phyloP scores from a whole-genome alignment of 2,888 invertebrate species.

The Meta bourneti region DNA sequence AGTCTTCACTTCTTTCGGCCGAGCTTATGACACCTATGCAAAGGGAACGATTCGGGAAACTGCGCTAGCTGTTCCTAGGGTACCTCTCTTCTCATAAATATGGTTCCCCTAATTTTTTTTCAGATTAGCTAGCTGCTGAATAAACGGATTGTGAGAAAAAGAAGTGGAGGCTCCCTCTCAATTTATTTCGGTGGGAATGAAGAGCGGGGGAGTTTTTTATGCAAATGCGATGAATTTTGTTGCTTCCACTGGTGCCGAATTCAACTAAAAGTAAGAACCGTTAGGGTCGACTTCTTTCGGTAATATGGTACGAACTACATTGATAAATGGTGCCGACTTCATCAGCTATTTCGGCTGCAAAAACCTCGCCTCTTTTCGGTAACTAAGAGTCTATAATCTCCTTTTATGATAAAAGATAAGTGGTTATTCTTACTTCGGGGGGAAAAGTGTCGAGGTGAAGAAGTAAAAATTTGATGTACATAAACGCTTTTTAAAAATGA shows the following conservation, averaged over 20 bases:
- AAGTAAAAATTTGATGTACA: not conserved
- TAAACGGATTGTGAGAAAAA: slow-evolving; percentile 26
- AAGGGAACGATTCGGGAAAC: slow-evolving; percentile 31
- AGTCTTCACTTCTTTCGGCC: slow-evolving; percentile 54
- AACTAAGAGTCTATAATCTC: not conserved
- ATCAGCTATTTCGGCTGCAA: not conserved
- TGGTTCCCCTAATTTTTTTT: slow-evolving; percentile 19
- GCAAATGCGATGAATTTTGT: slow-evolving; percentile 61
- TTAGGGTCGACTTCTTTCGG: not conserved
- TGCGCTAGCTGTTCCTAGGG: slow-evolving; percentile 1
- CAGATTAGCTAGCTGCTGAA: slow-evolving; percentile 52
- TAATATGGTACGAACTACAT: not conserved
- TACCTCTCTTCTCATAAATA: slow-evolving; percentile 38
- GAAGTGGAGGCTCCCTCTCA: slow-evolving; percentile 4
- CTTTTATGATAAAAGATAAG: not conserved
- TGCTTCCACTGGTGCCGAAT: not conserved
- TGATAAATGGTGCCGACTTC: not conserved
- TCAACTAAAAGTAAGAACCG: not conserved
- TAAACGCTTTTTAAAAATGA: too few relatives aligned
- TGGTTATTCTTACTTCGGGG: not conserved
- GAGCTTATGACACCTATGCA: slow-evolving; percentile 68
- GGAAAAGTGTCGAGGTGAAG: not conserved
- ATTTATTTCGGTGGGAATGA: slow-evolving; percentile 16
- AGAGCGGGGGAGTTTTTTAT: slow-evolving; percentile 34
- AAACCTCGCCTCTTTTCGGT: not conserved